Evolutionary conservation across 2,888 invertebrate genomes (phyloP), one percentile per base, ranked within the genome.

Genomic region (Eupithecia dodoneata): DNA sequence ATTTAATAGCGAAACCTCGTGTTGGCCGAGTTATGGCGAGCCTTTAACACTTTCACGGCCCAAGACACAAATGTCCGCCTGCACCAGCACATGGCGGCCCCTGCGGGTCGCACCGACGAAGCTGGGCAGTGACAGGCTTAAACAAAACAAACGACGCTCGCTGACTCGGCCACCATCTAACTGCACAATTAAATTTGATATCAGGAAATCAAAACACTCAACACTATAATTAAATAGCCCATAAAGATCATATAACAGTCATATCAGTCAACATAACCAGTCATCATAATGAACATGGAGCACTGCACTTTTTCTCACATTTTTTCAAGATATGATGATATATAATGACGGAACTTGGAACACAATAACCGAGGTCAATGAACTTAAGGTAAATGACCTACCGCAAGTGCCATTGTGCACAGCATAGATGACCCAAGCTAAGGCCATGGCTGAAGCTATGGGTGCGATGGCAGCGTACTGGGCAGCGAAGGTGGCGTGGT

Each of bases 401-500:
- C 96, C 96, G 85, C 94, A 94, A 82, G 94, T 90, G 75, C 95
- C 94, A 47, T 93, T 95, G 81, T 96, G 96, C 71, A 96, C 96
- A 9, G 95, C 96, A 84, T 97, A 96, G 78, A 97, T 96, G 12
- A 96, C 86, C 97, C 97, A 97, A 66, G 96, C 95, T 47, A 97
- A 89, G 12, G 96, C 95, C 71, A 96, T 82, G 10, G 96, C 95
- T 73, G 96, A 95, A 2, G 96, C 94, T n/a, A 97, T 86, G 0
- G 97, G 97, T 71, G 96, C 96, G 84, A 97, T 91, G 0, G 97
- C 96, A 5, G 96, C 96, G 83, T 96, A 97, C 74, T 96, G 95
- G 0, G 97, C 96, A 0, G 97, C 96, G 67, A 96, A 96, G 45
- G 92, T 88, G 0, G 95, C 93, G 73, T 94, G 95, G 86, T 97